Evolutionary conservation across 2,113 vertebrate genomes (phyloP).

Genomic region (Labrus mixtus): DNA sequence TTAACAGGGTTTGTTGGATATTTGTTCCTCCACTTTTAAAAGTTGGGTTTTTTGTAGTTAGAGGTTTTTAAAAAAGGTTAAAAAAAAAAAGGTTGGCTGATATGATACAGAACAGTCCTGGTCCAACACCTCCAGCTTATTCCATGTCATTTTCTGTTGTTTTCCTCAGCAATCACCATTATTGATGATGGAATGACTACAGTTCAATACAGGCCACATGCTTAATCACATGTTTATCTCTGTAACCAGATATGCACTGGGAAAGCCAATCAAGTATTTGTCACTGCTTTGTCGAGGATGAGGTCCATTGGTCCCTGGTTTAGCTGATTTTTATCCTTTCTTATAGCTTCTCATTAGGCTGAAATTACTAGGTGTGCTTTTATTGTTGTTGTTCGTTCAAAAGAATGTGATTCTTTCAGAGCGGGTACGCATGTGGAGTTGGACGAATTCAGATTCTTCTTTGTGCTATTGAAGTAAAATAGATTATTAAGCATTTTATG

Average conservation of each 20-base stretch:
- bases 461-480: slow-evolving; percentile 44
- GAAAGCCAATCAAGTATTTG: not conserved
- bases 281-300: not conserved
- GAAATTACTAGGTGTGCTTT: not conserved
- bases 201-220: not conserved
- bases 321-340: not conserved
- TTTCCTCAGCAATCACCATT: not conserved
- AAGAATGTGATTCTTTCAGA: slow-evolving; percentile 8
- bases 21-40: not conserved
- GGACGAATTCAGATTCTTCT: slow-evolving; percentile 18
- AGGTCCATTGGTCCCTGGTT: not conserved
- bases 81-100: not conserved
- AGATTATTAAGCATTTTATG: slow-evolving; percentile 73
- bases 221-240: not conserved
- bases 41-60: not conserved
- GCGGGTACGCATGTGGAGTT: slow-evolving; percentile 23
- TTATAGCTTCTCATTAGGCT: not conserved
- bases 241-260: not conserved
- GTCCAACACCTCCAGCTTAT: not conserved
- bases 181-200: not conserved
- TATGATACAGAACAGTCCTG: not conserved
- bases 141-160: not conserved
- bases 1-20: not conserved
- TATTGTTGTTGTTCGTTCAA: not conserved
- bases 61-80: not conserved